Evolutionary conservation across 2,797 vertebrate genomes (phyloP), one percentile per base, ranked within the genome.

Genomic region (Pangasius djambal): DNA sequence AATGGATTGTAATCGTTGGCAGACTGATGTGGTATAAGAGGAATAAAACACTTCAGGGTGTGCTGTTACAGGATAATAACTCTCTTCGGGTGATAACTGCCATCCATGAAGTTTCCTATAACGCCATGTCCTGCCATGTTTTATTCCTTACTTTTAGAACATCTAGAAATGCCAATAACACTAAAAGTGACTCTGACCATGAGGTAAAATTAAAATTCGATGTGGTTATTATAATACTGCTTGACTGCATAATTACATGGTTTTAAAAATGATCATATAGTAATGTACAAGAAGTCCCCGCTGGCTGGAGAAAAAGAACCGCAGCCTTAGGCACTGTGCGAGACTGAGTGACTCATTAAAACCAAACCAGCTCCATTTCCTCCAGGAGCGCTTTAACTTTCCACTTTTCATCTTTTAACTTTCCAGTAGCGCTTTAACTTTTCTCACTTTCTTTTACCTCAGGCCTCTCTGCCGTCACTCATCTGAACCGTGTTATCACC

Each of bases 321-420:
- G 65, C 75, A 86, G 86, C 89, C 89, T 55, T 13, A 89, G 85
- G 87, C 75, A 77, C 85, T 52, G 70, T 72, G 67, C 50, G 86
- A 82, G 77, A 55, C 59, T 82, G 74, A 92, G 40, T 89, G 86
- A 90, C 63, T 81, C 83, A 88, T 72, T 85, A 86, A 79, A 88
- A 37, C 91, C 65, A 70, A 89, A 89, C 85, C 65, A 34, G 83
- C 77, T 83, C 81, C 9, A 6, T 89, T 89, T 81, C 88, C 74
- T 83, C 72, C 52, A 78, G 52, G 52, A 55, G 20, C 2, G 34
- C 79, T 90, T 72, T 34, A 86, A 90, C 74, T 88, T 78, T 87
- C 82, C 69, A 83, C 69, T 44, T 44, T 44, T 1, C 44, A 7
- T 44, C 44, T 44, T 44, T 44, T 44, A 44, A 44, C 44, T 44